Conservation (phyloP, 1,140 invertebrate genomes). For the Lepidurus arcticus region DNA sequence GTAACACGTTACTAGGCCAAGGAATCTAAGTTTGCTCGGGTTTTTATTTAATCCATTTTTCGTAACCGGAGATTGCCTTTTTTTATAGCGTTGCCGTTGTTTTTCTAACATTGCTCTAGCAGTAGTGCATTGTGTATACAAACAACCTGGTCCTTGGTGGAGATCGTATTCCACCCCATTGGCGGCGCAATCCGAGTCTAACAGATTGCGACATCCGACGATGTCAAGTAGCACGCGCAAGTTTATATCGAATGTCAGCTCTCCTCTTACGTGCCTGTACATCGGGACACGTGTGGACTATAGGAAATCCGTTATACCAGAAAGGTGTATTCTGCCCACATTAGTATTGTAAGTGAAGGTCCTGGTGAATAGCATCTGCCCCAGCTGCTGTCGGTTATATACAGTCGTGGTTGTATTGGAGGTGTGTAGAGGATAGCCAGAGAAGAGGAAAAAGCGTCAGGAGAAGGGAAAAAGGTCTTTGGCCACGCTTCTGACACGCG, state of each 20-base stretch:
- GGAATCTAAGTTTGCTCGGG: too few species aligned
- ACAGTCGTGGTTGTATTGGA: background rate
- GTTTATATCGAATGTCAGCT: background rate
- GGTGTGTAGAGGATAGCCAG: background rate
- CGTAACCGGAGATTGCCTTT: too few species aligned
- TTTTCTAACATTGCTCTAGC: too few species aligned
- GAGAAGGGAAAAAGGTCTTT: slow-evolving; percentile 4
- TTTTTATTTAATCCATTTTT: too few species aligned
- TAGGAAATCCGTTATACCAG: slow-evolving; percentile 15
- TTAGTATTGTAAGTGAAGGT: slow-evolving; percentile 11
- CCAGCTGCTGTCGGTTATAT: slow-evolving; percentile 13
- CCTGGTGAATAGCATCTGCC: background rate
- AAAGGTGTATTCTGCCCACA: slow-evolving; percentile 14
- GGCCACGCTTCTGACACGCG: slow-evolving; percentile 20
- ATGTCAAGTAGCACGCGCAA: background rate
- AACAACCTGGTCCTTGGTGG: too few species aligned
- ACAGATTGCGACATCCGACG: background rate
- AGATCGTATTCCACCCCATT: background rate
- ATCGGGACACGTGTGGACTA: background rate
- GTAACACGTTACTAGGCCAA: too few species aligned
- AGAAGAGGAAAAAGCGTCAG: background rate
- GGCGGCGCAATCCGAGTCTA: background rate
- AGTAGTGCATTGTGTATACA: too few species aligned
- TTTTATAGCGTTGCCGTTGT: too few species aligned
- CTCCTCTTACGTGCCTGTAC: background rate